phyloP scores from a whole-genome alignment of 1,140 invertebrate species.

The Copidosoma floridanum region DNA sequence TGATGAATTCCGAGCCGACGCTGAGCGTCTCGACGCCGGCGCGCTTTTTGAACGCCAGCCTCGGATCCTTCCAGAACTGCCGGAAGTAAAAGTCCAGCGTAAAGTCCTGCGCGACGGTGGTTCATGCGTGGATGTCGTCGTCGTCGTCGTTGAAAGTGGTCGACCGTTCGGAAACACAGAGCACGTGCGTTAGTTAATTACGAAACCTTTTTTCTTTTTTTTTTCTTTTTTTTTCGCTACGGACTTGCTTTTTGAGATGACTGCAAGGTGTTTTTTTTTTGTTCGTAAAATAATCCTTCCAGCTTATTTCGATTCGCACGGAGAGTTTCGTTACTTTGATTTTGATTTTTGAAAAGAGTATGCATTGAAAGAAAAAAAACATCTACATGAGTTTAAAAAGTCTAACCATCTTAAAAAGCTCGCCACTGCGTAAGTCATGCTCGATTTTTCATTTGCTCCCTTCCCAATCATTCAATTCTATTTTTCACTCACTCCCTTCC shows the following conservation, averaged over 20 bases:
- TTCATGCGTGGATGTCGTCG: not conserved
- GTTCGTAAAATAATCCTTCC: too few species aligned
- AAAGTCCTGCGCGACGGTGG: slow-evolving; percentile 75
- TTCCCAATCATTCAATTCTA: not conserved
- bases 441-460: not conserved
- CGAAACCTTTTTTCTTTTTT: too few species aligned
- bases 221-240: too few species aligned
- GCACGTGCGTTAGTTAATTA: too few species aligned
- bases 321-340: too few species aligned
- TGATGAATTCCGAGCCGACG: slow-evolving; percentile 91
- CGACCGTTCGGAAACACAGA: too few species aligned
- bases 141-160: not conserved
- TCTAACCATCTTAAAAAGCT: not conserved
- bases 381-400: too few species aligned
- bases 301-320: too few species aligned
- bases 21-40: slow-evolving; percentile 85
- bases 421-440: not conserved
- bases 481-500: not conserved
- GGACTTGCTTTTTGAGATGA: too few species aligned
- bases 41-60: slow-evolving; percentile 85
- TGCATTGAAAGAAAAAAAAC: too few species aligned
- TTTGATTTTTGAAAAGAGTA: too few species aligned
- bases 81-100: slow-evolving; percentile 98
- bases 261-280: too few species aligned
- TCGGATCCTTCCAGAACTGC: slow-evolving; percentile 95